Conservation (phyloP, 1,140 invertebrate genomes). For the Drosophila kohkoa region DNA sequence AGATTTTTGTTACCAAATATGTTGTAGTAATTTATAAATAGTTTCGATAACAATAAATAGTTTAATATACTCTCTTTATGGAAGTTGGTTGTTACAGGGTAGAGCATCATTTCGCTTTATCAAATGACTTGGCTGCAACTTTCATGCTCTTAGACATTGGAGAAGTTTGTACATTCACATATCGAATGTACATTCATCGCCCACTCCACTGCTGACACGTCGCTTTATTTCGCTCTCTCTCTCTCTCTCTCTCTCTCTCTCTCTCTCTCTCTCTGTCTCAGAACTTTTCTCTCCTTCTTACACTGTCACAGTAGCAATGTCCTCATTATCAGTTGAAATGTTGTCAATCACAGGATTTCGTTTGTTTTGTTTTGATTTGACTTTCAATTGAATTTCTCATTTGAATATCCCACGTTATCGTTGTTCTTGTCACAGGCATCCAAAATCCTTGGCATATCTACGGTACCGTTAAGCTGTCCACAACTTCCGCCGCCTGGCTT, state of each 20-base stretch:
- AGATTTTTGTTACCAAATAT: no score
- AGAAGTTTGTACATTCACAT: constrained; percentile 1
- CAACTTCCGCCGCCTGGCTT: constrained; percentile 28
- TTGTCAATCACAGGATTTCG: constrained; percentile 78
- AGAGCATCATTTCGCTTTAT: constrained; percentile 32
- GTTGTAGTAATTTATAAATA: no score
- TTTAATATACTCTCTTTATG: background rate
- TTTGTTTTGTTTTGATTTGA: constrained; percentile 80
- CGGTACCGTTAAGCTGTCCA: constrained; percentile 45
- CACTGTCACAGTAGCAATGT: constrained; percentile 41
- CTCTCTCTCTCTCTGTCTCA: no score
- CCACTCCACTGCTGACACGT: constrained; percentile 42
- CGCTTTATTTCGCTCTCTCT: background rate
- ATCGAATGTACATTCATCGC: constrained; percentile 22
- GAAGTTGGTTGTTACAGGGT: background rate
- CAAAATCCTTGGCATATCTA: background rate
- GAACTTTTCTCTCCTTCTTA: background rate
- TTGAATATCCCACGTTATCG: constrained; percentile 67
- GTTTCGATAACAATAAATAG: background rate
- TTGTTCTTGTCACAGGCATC: constrained; percentile 35
- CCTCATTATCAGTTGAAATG: constrained; percentile 79
- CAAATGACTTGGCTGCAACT: constrained; percentile 41
- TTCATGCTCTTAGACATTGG: background rate
- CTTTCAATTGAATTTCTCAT: constrained; percentile 79
- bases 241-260: constrained; percentile 9